These are phyloP conservation scores for Myotis yumanensis DNA, from an alignment of 2,113 vertebrate genomes.

Conservation along the genomic window DNA sequence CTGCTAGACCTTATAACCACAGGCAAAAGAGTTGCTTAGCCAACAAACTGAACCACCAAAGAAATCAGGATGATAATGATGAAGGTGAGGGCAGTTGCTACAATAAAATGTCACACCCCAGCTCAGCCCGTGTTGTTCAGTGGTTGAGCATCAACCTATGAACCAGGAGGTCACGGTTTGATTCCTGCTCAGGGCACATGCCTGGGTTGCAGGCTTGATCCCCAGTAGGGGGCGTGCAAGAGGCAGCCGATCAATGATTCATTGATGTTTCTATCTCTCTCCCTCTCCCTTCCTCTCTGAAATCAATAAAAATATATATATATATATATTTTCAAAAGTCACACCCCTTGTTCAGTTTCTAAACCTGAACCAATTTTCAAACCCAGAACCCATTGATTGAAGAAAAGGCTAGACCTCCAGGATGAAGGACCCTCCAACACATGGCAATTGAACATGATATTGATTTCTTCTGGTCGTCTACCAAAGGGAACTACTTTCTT, in stretches of 20 bases:
- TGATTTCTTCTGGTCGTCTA: neutral
- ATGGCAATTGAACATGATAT: fast-evolving
- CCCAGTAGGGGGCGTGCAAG: too few species aligned
- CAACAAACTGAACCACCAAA: neutral
- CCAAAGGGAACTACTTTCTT: neutral
- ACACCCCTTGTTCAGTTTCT: neutral
- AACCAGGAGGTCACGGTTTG: too few species aligned
- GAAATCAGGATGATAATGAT: neutral
- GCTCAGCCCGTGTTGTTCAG: too few species aligned
- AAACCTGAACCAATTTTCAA: neutral
- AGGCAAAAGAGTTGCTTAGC: neutral
- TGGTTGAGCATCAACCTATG: too few species aligned
- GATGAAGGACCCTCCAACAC: neutral
- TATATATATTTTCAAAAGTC: too few species aligned
- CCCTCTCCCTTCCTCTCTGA: too few species aligned
- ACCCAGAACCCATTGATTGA: neutral
- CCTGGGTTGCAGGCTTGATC: too few species aligned
- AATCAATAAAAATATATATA: too few species aligned
- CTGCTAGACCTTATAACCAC: neutral
- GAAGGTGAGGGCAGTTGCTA: neutral
- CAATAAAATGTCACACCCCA: neutral
- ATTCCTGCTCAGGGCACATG: too few species aligned
- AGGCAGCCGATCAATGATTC: too few species aligned
- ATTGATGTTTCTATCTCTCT: too few species aligned
- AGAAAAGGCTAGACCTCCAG: neutral